Evolutionary conservation across 2,113 vertebrate genomes (phyloP).

Genomic region (Dipodomys ordii): DNA sequence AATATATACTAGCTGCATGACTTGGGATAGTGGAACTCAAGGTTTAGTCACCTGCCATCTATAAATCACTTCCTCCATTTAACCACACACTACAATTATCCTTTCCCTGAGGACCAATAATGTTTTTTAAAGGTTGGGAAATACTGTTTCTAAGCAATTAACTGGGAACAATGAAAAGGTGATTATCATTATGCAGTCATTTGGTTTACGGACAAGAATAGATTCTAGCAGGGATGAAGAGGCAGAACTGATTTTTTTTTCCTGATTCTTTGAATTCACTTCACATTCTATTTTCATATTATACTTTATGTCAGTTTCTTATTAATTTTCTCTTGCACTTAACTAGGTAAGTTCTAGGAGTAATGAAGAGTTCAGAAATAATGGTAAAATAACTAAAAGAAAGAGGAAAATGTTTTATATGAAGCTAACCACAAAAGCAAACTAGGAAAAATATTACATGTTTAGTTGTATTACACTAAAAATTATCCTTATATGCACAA

Average conservation of each 20-base stretch:
- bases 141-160: conserved; percentile 1
- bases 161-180: conserved; percentile 19
- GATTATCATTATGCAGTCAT: background rate
- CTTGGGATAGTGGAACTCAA: background rate
- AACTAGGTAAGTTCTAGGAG: conserved; percentile 3
- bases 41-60: background rate
- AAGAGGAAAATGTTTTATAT: background rate
- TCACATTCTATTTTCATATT: conserved; percentile 31
- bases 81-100: background rate
- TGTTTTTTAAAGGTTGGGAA: background rate
- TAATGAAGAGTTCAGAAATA: conserved; percentile 23
- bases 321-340: background rate
- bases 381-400: conserved; percentile 42
- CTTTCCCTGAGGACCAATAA: conserved; percentile 2
- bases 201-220: background rate
- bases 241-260: background rate
- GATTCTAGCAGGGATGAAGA: background rate
- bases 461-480: conserved; percentile 7
- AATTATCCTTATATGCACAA: background rate
- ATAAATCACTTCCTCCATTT: background rate
- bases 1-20: background rate
- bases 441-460: background rate
- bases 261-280: background rate
- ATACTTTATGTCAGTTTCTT: background rate
- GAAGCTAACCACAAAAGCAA: conserved; percentile 26